Evolutionary conservation across 1,140 invertebrate genomes (phyloP).

Genomic region (Paraescarpia echinospica): DNA sequence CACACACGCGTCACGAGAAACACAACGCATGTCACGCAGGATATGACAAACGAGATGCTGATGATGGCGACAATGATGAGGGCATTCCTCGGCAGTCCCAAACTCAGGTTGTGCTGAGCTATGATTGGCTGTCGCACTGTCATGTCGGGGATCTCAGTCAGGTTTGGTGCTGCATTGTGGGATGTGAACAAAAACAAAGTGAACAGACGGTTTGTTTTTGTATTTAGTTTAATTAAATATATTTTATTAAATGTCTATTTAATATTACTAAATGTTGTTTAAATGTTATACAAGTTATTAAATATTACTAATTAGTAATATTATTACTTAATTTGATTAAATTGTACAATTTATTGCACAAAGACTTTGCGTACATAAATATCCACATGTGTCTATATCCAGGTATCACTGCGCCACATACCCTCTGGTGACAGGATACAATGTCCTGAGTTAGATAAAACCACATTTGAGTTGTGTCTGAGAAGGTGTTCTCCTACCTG

Average conservation of each 20-base stretch:
- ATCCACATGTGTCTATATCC: no score
- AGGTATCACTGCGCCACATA: no score
- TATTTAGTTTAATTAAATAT: no score
- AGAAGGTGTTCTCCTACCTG: conserved; percentile 63
- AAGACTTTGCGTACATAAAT: no score
- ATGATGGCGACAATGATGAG: background rate
- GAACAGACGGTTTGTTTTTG: no score
- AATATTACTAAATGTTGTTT: no score
- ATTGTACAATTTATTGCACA: no score
- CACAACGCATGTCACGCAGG: background rate
- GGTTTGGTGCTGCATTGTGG: background rate
- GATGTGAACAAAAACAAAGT: background rate
- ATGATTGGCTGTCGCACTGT: background rate
- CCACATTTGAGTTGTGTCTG: background rate
- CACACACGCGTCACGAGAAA: background rate
- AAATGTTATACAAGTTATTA: no score
- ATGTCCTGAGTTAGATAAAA: background rate
- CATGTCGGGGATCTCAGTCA: background rate
- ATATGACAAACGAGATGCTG: background rate
- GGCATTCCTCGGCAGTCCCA: background rate
- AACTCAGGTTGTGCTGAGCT: background rate
- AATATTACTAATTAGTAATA: no score
- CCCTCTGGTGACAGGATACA: background rate
- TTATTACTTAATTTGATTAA: no score
- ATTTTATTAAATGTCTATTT: no score